Conservation (phyloP, 2,113 vertebrate genomes). For the Myotis brandtii region DNA sequence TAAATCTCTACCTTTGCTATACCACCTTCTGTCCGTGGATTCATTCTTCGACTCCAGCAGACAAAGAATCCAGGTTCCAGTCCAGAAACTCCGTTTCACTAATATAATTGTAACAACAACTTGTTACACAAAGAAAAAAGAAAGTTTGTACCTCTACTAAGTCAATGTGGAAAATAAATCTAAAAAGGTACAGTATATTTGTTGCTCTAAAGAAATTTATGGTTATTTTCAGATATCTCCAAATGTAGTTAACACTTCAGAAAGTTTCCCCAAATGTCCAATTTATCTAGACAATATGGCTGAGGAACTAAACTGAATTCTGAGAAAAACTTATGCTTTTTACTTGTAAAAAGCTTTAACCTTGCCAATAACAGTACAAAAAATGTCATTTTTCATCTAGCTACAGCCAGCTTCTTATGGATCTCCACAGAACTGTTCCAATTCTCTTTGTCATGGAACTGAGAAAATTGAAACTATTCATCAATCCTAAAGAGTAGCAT, state of each 20-base stretch:
- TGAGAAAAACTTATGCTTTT: conserved; percentile 43
- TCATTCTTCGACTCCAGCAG: too few relatives aligned
- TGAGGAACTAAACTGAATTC: conserved; percentile 1
- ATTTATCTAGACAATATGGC: neutral
- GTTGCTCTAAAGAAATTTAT: neutral
- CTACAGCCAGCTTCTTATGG: neutral
- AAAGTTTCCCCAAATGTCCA: conserved; percentile 7
- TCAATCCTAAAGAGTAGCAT: conserved; percentile 56
- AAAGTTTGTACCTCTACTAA: neutral
- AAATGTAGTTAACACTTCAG: conserved; percentile 48
- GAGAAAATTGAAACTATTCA: conserved; percentile 80
- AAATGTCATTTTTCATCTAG: conserved; percentile 72
- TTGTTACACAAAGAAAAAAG: neutral
- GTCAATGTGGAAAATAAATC: neutral
- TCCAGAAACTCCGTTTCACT: too few relatives aligned
- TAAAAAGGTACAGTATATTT: neutral
- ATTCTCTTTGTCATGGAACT: conserved; percentile 69
- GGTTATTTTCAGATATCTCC: neutral
- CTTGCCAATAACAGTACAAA: conserved; percentile 63
- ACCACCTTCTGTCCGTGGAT: too few relatives aligned
- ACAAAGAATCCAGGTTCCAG: too few relatives aligned
- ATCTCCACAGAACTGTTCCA: conserved; percentile 68
- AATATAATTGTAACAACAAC: neutral
- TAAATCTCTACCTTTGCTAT: too few relatives aligned
- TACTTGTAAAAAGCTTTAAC: conserved; percentile 50